Conservation (phyloP, 2,888 invertebrate genomes). For the Nezara viridula region DNA sequence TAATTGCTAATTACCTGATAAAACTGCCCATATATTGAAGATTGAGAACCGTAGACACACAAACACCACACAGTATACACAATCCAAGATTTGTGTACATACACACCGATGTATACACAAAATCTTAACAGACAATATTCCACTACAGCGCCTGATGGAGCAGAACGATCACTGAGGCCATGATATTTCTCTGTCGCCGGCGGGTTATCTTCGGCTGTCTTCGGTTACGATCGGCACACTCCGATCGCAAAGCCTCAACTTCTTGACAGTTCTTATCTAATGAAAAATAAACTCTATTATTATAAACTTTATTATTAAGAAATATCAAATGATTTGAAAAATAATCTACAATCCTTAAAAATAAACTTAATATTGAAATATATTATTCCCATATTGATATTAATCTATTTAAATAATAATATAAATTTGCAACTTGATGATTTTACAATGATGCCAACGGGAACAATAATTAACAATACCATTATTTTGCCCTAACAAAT, state of each 20-base stretch:
- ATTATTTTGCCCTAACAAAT: no score
- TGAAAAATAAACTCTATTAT: not conserved
- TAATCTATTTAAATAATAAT: no score
- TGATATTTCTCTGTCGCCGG: conserved; percentile 33
- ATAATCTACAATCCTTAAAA: no score
- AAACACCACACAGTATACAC: conserved; percentile 29
- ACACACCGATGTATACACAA: conserved; percentile 32
- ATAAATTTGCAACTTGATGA: no score
- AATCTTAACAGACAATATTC: not conserved
- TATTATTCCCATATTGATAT: no score
- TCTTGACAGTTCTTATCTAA: not conserved
- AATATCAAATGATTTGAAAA: no score
- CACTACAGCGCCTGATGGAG: not conserved
- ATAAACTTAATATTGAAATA: no score
- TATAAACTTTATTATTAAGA: no score
- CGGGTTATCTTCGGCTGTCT: conserved; percentile 10
- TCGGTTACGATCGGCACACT: not conserved
- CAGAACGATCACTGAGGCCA: conserved; percentile 20
- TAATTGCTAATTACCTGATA: not conserved
- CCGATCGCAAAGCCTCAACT: not conserved
- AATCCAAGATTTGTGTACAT: conserved; percentile 1
- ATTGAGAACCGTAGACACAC: not conserved
- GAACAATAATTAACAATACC: no score
- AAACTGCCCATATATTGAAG: not conserved
- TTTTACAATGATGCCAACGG: no score